These are phyloP conservation scores for Drosophila multiciliata DNA, from an alignment of 2,888 invertebrate species.

Conservation along the genomic window DNA sequence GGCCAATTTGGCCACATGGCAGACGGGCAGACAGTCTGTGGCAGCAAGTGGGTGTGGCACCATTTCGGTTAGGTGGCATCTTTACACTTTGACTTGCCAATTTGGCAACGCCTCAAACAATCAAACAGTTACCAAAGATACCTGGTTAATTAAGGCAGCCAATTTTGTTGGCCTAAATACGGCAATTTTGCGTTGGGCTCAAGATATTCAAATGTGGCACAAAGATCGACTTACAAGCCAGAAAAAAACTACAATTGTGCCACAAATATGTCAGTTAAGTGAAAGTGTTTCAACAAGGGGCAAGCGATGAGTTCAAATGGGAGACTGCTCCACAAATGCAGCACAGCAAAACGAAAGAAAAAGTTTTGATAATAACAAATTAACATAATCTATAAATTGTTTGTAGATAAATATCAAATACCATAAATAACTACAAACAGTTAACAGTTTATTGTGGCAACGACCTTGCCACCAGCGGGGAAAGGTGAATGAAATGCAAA, in stretches of 20 bases:
- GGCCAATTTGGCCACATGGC: slow-evolving; percentile 44
- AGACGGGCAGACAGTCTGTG: slow-evolving; percentile 1
- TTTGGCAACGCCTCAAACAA: slow-evolving; percentile 57
- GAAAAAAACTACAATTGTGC: background rate
- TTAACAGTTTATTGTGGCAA: slow-evolving; percentile 38
- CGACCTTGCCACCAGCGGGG: slow-evolving; percentile 39
- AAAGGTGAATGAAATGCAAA: slow-evolving; percentile 34
- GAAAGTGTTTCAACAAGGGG: slow-evolving; percentile 36
- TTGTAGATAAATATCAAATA: slow-evolving; percentile 28
- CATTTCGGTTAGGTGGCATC: slow-evolving; percentile 60
- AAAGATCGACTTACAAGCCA: slow-evolving; percentile 6
- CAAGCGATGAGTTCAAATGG: background rate
- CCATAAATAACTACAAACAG: slow-evolving; percentile 11
- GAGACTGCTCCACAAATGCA: slow-evolving; percentile 41
- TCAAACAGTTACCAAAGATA: slow-evolving; percentile 28
- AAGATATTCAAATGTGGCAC: slow-evolving; percentile 5
- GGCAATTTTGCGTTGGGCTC: background rate
- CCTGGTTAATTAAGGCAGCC: slow-evolving; percentile 62
- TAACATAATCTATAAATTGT: slow-evolving; percentile 48
- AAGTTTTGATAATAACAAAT: slow-evolving; percentile 30
- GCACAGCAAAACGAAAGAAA: slow-evolving; percentile 18
- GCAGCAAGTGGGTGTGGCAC: slow-evolving; percentile 52
- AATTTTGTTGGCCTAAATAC: slow-evolving; percentile 42
- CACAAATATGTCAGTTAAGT: slow-evolving; percentile 19
- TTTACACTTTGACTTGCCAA: slow-evolving; percentile 72